Percentiles rank a stretch among this genome's conserved stretches.
Evolutionary conservation across 2,113 vertebrate species (phyloP).

Genomic region (Platysteira castanea): DNA sequence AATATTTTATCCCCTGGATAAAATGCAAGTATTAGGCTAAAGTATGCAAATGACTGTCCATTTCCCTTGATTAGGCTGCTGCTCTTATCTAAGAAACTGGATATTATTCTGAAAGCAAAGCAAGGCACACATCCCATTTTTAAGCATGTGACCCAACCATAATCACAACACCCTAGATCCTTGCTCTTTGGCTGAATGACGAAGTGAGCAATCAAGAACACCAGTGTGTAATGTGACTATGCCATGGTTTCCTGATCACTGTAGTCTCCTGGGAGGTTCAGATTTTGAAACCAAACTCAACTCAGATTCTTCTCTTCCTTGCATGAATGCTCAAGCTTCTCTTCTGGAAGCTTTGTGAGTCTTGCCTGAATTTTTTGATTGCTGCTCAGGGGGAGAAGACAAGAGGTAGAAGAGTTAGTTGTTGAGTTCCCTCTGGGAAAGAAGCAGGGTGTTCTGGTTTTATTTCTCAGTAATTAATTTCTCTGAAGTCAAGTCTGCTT

Average conservation of each 20-base stretch:
- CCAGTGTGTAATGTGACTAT: not conserved
- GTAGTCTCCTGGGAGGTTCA: not conserved
- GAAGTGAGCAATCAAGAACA: not conserved
- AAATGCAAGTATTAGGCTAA: not conserved
- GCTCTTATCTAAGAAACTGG: not conserved
- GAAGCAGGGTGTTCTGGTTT: not conserved
- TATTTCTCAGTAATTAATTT: not conserved
- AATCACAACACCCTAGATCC: not conserved
- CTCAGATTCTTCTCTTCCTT: not conserved
- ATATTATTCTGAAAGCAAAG: not conserved
- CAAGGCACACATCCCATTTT: not conserved
- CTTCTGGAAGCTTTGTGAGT: not conserved
- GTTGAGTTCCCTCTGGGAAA: not conserved
- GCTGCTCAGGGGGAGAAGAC: not conserved
- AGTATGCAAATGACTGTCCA: not conserved
- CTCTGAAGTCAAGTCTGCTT: not conserved
- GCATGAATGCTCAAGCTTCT: not conserved
- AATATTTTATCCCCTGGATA: not conserved
- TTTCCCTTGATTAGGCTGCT: not conserved
- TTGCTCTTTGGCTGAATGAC: not conserved
- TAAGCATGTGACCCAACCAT: not conserved
- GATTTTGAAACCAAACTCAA: not conserved
- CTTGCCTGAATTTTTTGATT: not conserved
- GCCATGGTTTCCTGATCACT: not conserved
- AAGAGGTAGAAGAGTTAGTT: not conserved